These are phyloP conservation scores for Eretmochelys imbricata DNA, from an alignment of 2,113 vertebrate species.

Conservation along the genomic window DNA sequence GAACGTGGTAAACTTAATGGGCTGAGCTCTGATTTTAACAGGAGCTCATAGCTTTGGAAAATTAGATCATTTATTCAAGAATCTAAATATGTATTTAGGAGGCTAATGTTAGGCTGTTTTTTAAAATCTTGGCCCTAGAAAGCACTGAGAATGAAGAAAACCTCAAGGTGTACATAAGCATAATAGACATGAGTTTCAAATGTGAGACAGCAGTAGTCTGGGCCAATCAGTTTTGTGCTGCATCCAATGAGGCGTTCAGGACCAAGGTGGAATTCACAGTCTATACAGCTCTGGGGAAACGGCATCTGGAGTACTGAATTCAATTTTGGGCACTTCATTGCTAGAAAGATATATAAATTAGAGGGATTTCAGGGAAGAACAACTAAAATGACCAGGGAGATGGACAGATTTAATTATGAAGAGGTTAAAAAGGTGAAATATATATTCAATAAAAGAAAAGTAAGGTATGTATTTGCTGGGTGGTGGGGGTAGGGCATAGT, in stretches of 20 bases:
- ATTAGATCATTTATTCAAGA: neutral
- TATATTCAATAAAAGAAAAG: neutral
- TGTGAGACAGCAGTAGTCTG: neutral
- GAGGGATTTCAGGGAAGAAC: neutral
- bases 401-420: neutral
- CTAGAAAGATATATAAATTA: neutral
- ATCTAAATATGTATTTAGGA: neutral
- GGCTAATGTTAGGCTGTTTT: neutral
- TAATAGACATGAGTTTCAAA: neutral
- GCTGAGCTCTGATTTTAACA: neutral
- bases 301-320: neutral
- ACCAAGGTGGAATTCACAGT: neutral
- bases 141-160: neutral
- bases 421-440: neutral
- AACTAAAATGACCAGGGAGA: neutral
- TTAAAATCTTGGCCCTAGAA: neutral
- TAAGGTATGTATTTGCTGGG: neutral
- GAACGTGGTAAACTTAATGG: neutral
- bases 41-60: neutral
- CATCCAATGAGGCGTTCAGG: neutral
- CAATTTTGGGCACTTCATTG: neutral
- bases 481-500: neutral
- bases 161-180: neutral
- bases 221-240: neutral
- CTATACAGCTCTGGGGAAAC: neutral